phyloP scores from a whole-genome alignment of 2,797 vertebrate species.

The Poecilia velifera region DNA sequence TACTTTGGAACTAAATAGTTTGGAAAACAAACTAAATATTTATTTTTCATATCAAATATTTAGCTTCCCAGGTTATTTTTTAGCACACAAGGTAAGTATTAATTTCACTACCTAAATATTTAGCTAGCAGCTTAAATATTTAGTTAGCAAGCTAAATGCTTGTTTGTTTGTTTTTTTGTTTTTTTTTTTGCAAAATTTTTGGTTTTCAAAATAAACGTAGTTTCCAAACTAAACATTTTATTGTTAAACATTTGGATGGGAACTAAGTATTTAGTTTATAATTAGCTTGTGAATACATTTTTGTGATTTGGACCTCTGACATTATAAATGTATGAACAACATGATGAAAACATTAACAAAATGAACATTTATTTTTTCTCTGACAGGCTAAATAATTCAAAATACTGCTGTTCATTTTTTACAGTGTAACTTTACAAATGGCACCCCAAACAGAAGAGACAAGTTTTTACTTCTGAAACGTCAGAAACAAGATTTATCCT shows the following conservation, averaged over 20 bases:
- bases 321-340: not conserved
- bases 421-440: not conserved
- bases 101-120: too few relatives aligned
- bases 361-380: not conserved
- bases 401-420: not conserved
- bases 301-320: not conserved
- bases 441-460: not conserved
- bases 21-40: too few relatives aligned
- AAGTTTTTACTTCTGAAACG: constrained; percentile 16
- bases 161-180: too few relatives aligned
- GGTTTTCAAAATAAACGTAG: not conserved
- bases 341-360: not conserved
- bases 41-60: not conserved
- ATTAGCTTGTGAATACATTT: not conserved
- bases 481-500: not conserved
- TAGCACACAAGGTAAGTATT: too few relatives aligned
- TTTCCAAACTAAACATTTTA: not conserved
- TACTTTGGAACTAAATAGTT: too few relatives aligned
- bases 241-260: not conserved
- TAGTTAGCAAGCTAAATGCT: too few relatives aligned
- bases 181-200: not conserved
- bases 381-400: not conserved
- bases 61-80: too few relatives aligned
- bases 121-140: too few relatives aligned
- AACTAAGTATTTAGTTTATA: not conserved